phyloP scores from a whole-genome alignment of 2,888 invertebrate genomes.

The Dynastes maya region DNA sequence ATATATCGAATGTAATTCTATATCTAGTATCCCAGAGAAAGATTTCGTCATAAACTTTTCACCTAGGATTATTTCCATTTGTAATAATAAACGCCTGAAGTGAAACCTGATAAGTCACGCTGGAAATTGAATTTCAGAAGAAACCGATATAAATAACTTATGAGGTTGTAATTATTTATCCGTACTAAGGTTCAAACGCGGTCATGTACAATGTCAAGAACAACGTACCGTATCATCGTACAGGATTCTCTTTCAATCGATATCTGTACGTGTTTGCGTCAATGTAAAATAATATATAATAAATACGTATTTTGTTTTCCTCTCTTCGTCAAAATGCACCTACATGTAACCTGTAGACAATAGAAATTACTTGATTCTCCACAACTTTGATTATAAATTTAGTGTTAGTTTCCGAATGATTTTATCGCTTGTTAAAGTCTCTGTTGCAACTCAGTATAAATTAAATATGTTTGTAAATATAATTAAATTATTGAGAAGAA shows the following conservation, averaged over 20 bases:
- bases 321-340: too few relatives aligned
- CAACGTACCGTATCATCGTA: neutral
- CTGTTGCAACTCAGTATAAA: too few relatives aligned
- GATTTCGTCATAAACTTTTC: conserved; percentile 19
- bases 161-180: conserved; percentile 39
- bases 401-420: too few relatives aligned
- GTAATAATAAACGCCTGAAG: conserved; percentile 23
- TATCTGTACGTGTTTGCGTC: conserved; percentile 1
- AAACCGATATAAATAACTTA: conserved; percentile 40
- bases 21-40: conserved; percentile 10
- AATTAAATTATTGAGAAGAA: neutral
- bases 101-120: conserved; percentile 12
- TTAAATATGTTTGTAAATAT: too few relatives aligned
- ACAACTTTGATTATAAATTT: too few relatives aligned
- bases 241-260: conserved; percentile 19
- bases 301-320: too few relatives aligned
- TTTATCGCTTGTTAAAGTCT: too few relatives aligned
- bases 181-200: conserved; percentile 32
- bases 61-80: conserved; percentile 7
- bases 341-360: too few relatives aligned
- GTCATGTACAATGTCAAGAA: conserved; percentile 42
- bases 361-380: too few relatives aligned
- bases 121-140: conserved; percentile 25
- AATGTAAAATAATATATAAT: neutral
- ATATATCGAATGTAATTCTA: neutral